Evolutionary conservation across 2,113 vertebrate genomes (phyloP).

Genomic region (Carassius auratus): DNA sequence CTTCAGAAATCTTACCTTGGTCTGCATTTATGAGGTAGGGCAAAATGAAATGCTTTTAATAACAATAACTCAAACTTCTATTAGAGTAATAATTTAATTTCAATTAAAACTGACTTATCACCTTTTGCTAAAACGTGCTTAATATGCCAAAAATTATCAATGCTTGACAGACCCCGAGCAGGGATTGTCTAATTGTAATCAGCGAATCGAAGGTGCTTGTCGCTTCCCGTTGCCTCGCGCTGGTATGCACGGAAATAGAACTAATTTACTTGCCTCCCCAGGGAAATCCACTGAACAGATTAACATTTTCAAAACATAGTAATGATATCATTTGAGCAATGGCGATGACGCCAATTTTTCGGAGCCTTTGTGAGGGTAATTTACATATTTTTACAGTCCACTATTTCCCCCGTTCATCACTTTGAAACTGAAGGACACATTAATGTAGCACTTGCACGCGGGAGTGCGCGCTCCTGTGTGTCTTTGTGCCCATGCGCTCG

Average conservation of each 20-base stretch:
- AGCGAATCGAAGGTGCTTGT: conserved; percentile 99
- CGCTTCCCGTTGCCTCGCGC: conserved; percentile 85
- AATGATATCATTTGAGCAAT: conserved; percentile 99
- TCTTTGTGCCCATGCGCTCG: not conserved
- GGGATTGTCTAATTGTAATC: conserved; percentile 98
- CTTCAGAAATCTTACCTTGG: conserved; percentile 93
- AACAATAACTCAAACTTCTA: conserved; percentile 99
- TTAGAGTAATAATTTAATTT: conserved; percentile 99
- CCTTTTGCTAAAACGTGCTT: conserved; percentile 99
- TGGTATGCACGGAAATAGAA: conserved; percentile 97
- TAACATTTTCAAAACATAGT: conserved; percentile 99
- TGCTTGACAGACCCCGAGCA: conserved; percentile 99
- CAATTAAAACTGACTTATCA: conserved; percentile 99
- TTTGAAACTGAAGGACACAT: conserved; percentile 82
- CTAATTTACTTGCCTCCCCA: conserved; percentile 99
- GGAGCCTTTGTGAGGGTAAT: conserved; percentile 97
- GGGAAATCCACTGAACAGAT: conserved; percentile 99
- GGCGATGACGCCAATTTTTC: conserved; percentile 97
- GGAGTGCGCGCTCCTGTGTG: not conserved
- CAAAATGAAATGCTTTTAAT: conserved; percentile 93
- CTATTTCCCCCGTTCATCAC: conserved; percentile 93
- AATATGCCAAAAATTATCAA: conserved; percentile 99
- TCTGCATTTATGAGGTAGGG: conserved; percentile 82
- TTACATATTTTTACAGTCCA: conserved; percentile 94
- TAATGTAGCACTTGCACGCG: conserved; percentile 6